These are phyloP conservation scores for Pseudochirops corinnae DNA, from an alignment of 2,797 vertebrate species.

Conservation along the genomic window DNA sequence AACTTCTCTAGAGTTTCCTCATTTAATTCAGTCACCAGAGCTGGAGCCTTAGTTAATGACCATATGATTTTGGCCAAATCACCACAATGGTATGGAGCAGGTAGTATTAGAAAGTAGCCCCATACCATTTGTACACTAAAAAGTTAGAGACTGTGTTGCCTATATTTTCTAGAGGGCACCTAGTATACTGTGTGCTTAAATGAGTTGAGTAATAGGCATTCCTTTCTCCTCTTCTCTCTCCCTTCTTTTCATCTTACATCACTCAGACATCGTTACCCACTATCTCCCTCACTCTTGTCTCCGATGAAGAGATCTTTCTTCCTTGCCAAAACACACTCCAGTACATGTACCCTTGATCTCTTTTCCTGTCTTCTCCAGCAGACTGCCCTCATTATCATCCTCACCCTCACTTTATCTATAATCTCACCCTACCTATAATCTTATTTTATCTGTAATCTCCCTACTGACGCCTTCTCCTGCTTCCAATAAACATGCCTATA, in stretches of 20 bases:
- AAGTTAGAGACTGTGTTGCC: not conserved
- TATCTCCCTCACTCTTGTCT: not conserved
- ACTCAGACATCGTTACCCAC: not conserved
- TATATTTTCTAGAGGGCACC: not conserved
- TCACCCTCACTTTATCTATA: not conserved
- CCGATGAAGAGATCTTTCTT: not conserved
- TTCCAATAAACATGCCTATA: not conserved
- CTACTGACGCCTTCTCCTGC: not conserved
- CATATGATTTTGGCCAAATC: constrained; percentile 14
- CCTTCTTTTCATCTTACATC: not conserved
- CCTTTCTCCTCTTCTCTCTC: not conserved
- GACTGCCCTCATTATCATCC: not conserved
- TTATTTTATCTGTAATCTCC: not conserved
- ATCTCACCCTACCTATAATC: not conserved
- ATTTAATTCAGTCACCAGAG: constrained; percentile 21
- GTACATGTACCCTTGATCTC: not conserved
- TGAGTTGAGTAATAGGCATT: not conserved
- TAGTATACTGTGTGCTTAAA: not conserved
- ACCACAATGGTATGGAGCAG: not conserved
- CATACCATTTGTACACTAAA: not conserved
- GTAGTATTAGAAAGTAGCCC: not conserved
- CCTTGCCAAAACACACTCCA: not conserved
- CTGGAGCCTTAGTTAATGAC: constrained; percentile 10
- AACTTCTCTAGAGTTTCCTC: not conserved
- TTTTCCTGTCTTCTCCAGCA: not conserved